Evolutionary conservation across 2,113 vertebrate genomes (phyloP).

Genomic region (Phylloscopus trochilus): DNA sequence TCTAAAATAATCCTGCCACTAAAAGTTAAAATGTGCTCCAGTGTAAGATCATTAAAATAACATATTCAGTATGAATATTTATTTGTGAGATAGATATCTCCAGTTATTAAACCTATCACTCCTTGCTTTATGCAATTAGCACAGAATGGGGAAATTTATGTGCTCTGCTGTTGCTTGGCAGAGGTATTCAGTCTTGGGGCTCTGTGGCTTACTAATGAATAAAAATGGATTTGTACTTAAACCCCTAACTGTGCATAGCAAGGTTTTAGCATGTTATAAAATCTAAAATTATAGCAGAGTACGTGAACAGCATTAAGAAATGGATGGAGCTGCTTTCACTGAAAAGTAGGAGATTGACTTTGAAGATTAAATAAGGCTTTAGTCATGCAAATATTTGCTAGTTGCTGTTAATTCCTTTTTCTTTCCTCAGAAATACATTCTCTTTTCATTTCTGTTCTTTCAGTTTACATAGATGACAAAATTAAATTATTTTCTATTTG

Average conservation of each 20-base stretch:
- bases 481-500: neutral
- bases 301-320: neutral
- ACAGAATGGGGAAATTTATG: neutral
- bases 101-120: neutral
- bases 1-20: neutral
- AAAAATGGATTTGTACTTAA: conserved; percentile 15
- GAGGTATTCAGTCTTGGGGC: neutral
- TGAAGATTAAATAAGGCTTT: neutral
- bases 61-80: neutral
- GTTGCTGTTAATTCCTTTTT: neutral
- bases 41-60: neutral
- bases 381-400: neutral
- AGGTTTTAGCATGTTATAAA: neutral
- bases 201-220: neutral
- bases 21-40: neutral
- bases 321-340: neutral
- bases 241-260: neutral
- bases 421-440: neutral
- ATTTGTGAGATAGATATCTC: neutral
- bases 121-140: neutral
- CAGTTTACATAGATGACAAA: neutral
- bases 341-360: neutral
- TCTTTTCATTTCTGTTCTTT: neutral
- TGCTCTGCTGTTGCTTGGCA: neutral
- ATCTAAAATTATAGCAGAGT: neutral